Base-by-base conservation (phyloP, 1,140 invertebrate species). In the Ganaspis sp. region DNA sequence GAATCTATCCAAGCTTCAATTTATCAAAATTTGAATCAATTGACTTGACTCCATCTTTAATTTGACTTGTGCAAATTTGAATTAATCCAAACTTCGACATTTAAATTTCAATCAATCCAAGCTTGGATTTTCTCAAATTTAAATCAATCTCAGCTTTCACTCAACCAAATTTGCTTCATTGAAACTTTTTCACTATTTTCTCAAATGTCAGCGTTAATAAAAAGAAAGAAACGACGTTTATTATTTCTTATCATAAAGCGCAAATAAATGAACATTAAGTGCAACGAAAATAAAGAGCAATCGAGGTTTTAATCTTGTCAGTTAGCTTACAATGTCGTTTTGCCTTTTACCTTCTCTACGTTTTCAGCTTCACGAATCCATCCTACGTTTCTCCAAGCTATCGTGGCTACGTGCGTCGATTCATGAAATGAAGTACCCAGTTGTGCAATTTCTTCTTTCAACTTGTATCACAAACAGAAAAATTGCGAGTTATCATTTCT, bases 301-400 rank as follows among this genome's bases (percentile, higher is more conserved):
- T 64, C 58, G 26, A 26, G 58, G 58, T 64, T 64, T 64, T 64
- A 64, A 64, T 64, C 58, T 29, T 29, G 58, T 64, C 58, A 64
- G 26, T 64, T 26, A 64, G 58, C 26, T 64, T n/a, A 64, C 26
- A 29, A 8, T 29, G 26, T 29, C 58, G 15, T 64, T 64, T 26
- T 64, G 23, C 58, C 58, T 64, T 64, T 15, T 64, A 64, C 23
- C 58, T 11, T 29, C 23, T 64, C 9, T 64, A 64, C 26, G 23
- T 64, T 64, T 64, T 26, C 23, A 64, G 23, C 58, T 64, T 64
- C 29, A 64, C 58, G 58, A 64, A 64, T 64, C 58, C 26, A 64
- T 64, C 58, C 23, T 26, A 64, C 21, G 23, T n/a, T 64, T 64
- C 29, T 64, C 26, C 26, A 58, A 23, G 23, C 23, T 64, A 64